phyloP scores from a whole-genome alignment of 2,888 invertebrate species.

The Brachylomia viminalis region DNA sequence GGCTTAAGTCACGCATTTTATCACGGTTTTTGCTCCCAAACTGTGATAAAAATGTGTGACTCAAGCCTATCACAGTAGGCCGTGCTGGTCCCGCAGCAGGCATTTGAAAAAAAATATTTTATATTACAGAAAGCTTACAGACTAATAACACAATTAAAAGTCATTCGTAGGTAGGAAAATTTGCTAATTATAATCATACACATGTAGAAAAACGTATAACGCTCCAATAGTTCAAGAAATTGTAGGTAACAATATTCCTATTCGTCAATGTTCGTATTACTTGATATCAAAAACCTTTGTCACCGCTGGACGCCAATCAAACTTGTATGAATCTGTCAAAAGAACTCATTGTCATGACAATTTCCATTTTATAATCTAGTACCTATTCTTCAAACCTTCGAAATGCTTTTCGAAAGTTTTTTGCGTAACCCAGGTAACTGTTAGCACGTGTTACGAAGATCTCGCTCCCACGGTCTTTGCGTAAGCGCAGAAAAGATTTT shows the following conservation, averaged over 20 bases:
- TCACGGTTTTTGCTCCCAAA: no score
- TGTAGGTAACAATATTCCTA: neutral
- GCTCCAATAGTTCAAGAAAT: conserved; percentile 20
- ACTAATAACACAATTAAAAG: no score
- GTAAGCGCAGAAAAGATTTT: conserved; percentile 80
- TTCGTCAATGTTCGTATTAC: conserved; percentile 20
- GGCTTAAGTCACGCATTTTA: no score
- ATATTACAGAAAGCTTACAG: no score
- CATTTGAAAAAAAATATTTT: no score
- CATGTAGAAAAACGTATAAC: no score
- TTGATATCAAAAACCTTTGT: conserved; percentile 51
- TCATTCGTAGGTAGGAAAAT: no score
- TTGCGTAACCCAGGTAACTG: conserved; percentile 78
- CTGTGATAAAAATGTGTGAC: no score
- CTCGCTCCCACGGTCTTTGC: conserved; percentile 84
- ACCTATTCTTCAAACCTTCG: conserved; percentile 54
- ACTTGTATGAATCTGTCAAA: conserved; percentile 70
- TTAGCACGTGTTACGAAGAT: conserved; percentile 78
- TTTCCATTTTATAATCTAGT: conserved; percentile 56
- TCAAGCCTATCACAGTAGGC: no score
- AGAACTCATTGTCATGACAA: conserved; percentile 47
- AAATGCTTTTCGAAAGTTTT: conserved; percentile 66
- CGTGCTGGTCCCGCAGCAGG: no score
- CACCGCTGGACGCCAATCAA: conserved; percentile 73
- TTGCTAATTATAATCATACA: no score